Conservation (phyloP, 2,113 vertebrate species). For the Hippopotamus amphibius region DNA sequence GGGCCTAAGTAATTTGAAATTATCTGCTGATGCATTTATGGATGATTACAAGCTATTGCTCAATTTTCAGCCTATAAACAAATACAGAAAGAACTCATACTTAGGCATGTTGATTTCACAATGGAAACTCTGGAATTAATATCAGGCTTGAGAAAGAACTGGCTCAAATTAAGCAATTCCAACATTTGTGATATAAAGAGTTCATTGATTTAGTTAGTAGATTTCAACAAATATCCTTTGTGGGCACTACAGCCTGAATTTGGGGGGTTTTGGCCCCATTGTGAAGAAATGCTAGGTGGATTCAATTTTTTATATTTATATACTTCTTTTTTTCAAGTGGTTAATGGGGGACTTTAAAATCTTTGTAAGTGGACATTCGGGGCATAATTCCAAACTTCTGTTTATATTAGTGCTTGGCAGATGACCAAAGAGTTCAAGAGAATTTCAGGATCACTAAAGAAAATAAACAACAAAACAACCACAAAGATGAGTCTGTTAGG, state of each 20-base stretch:
- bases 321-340: constrained; percentile 39
- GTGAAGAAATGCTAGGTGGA: neutral
- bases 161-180: constrained; percentile 8
- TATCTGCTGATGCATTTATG: neutral
- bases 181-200: constrained; percentile 30
- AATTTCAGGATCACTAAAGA: neutral
- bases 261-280: neutral
- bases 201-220: neutral
- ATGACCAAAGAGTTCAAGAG: constrained; percentile 42
- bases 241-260: neutral
- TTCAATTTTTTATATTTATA: neutral
- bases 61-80: neutral
- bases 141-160: neutral
- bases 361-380: constrained; percentile 55
- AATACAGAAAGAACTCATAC: neutral
- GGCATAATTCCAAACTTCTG: constrained; percentile 64
- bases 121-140: neutral
- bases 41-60: neutral
- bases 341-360: constrained; percentile 53
- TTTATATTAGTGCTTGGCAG: constrained; percentile 68
- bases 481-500: neutral
- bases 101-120: neutral
- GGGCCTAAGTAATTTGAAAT: constrained; percentile 24
- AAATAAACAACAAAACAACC: neutral
- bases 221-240: neutral